Percentiles rank a stretch among this genome's conserved stretches.
Evolutionary conservation across 2,797 vertebrate species (phyloP).

Genomic region (Lates japonicus): DNA sequence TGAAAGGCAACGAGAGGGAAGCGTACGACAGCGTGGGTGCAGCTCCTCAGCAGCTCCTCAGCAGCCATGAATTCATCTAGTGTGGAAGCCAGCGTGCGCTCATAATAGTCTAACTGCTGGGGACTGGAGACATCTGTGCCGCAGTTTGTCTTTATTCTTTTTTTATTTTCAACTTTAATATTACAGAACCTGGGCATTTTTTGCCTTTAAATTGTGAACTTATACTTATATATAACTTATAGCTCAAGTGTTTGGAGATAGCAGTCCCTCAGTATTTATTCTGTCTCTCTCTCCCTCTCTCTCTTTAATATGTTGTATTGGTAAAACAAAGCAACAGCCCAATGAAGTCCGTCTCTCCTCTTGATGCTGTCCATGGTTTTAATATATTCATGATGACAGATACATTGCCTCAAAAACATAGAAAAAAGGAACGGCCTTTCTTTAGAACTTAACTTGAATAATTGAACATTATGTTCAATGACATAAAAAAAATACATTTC

Average conservation of each 20-base stretch:
- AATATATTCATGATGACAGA: neutral
- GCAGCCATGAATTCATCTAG: conserved; percentile 40
- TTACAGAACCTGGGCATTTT: neutral
- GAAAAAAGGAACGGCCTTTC: no score
- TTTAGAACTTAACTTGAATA: no score
- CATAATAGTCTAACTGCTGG: conserved; percentile 49
- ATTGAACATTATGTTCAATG: no score
- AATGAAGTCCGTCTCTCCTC: no score
- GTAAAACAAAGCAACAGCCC: no score
- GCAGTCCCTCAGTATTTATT: neutral
- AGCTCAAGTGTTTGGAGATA: neutral
- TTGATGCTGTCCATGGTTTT: no score
- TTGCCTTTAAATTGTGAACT: neutral
- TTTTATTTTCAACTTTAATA: neutral
- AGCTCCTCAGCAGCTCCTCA: conserved; percentile 41
- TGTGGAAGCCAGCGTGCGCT: conserved; percentile 32
- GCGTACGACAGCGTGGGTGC: conserved; percentile 42
- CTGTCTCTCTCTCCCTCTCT: neutral
- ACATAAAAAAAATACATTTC: no score
- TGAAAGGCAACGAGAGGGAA: conserved; percentile 48
- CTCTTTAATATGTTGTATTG: neutral
- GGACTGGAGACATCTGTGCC: conserved; percentile 20
- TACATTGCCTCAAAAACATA: neutral
- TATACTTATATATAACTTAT: no score
- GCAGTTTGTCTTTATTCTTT: conserved; percentile 19